phyloP scores from a whole-genome alignment of 2,888 invertebrate genomes.

The Leptopilina syphax region DNA sequence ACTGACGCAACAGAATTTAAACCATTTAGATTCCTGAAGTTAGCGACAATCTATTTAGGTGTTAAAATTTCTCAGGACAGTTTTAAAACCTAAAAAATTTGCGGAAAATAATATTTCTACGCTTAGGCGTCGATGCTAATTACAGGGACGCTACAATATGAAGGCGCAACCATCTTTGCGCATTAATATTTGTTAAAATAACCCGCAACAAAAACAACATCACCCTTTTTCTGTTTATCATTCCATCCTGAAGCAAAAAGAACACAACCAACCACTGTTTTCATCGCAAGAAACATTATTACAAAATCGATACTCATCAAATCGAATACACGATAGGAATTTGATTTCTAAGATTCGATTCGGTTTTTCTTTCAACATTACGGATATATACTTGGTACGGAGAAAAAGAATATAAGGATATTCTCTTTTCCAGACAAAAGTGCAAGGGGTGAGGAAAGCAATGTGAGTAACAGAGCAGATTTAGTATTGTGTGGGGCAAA shows the following conservation, averaged over 20 bases:
- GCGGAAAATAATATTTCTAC: too few species aligned
- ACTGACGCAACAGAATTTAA: too few species aligned
- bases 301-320: background rate
- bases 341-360: slow-evolving; percentile 9
- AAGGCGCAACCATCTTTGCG: too few species aligned
- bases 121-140: too few species aligned
- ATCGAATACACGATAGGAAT: background rate
- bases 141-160: too few species aligned
- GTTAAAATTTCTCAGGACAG: too few species aligned
- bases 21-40: too few species aligned
- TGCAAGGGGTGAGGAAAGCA: background rate
- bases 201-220: too few species aligned
- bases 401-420: slow-evolving; percentile 17
- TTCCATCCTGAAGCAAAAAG: background rate
- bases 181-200: too few species aligned
- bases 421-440: slow-evolving; percentile 2
- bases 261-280: background rate
- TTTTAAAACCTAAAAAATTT: too few species aligned
- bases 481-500: slow-evolving; percentile 17
- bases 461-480: background rate
- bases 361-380: slow-evolving; percentile 4
- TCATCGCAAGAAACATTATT: background rate
- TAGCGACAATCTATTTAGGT: too few species aligned
- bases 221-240: background rate
- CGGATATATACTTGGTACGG: slow-evolving; percentile 1